Conservation (phyloP, 1,140 invertebrate species). For the Phthorimaea operculella region DNA sequence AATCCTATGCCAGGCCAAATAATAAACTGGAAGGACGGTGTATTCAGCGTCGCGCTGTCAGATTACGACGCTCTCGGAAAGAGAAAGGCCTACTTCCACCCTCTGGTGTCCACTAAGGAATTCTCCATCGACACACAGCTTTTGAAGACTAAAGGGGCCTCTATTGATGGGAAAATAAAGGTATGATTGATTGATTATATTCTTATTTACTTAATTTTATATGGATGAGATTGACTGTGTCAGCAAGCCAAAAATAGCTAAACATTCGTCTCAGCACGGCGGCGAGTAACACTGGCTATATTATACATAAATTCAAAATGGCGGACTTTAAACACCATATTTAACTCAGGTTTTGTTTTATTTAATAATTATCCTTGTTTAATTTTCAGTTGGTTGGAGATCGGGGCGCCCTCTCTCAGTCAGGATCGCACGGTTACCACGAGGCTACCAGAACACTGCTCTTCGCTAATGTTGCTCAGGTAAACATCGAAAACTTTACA, state of each 20-base stretch:
- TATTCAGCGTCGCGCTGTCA: conserved; percentile 76
- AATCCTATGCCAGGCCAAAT: conserved; percentile 62
- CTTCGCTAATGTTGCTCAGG: conserved; percentile 72
- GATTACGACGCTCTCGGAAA: conserved; percentile 65
- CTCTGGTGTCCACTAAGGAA: conserved; percentile 74
- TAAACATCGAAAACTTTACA: no score
- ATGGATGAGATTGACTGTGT: neutral
- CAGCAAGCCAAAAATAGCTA: neutral
- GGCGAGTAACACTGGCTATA: no score
- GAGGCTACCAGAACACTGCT: conserved; percentile 70
- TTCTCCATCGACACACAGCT: conserved; percentile 72
- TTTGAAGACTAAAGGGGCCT: conserved; percentile 68
- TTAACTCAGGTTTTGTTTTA: no score
- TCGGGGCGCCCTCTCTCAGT: conserved; percentile 72
- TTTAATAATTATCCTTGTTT: no score
- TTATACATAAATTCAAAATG: no score
- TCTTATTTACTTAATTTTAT: neutral
- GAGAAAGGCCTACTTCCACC: conserved; percentile 75
- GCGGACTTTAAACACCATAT: no score
- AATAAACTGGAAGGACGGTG: conserved; percentile 79
- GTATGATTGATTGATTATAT: no score
- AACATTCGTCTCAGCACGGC: neutral
- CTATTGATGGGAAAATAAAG: conserved; percentile 38
- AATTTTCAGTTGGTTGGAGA: conserved; percentile 64
- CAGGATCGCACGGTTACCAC: conserved; percentile 72